phyloP scores from a whole-genome alignment of 2,113 vertebrate species.

The Malurus cyaneus region DNA sequence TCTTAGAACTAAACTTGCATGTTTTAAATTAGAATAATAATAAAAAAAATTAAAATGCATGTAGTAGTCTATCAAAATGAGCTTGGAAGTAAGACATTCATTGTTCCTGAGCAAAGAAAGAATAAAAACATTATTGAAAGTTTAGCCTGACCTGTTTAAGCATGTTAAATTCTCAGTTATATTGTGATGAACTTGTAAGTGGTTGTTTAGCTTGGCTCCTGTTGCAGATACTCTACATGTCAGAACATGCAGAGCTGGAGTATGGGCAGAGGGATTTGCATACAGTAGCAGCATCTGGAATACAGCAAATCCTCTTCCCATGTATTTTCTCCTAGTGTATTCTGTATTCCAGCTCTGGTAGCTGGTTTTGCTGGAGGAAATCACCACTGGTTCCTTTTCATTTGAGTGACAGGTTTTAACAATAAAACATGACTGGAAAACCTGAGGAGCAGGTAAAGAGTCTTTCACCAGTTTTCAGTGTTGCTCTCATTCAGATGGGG shows the following conservation, averaged over 20 bases:
- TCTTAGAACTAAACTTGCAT: background rate
- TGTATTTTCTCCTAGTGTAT: background rate
- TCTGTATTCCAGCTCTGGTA: background rate
- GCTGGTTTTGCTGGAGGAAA: background rate
- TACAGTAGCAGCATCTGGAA: background rate
- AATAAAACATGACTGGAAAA: background rate
- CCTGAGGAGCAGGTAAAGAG: background rate
- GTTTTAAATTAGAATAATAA: background rate
- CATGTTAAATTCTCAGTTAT: background rate
- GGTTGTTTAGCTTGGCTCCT: background rate
- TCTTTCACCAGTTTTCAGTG: background rate
- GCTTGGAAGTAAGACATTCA: background rate
- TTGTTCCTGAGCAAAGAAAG: background rate
- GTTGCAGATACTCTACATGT: background rate
- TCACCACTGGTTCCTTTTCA: background rate
- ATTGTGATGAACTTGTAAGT: background rate
- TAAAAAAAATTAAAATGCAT: background rate
- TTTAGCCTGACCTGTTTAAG: background rate
- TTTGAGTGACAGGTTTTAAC: background rate
- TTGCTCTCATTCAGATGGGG: background rate
- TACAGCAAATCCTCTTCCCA: background rate
- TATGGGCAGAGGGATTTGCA: accelerated
- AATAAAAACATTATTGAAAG: background rate
- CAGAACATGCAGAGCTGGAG: background rate
- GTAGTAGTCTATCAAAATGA: background rate